A percentile compares a stretch with the other conserved stretches of the same genome.
Conservation (phyloP, 2,797 vertebrate species). For the Decapterus maruadsi region DNA sequence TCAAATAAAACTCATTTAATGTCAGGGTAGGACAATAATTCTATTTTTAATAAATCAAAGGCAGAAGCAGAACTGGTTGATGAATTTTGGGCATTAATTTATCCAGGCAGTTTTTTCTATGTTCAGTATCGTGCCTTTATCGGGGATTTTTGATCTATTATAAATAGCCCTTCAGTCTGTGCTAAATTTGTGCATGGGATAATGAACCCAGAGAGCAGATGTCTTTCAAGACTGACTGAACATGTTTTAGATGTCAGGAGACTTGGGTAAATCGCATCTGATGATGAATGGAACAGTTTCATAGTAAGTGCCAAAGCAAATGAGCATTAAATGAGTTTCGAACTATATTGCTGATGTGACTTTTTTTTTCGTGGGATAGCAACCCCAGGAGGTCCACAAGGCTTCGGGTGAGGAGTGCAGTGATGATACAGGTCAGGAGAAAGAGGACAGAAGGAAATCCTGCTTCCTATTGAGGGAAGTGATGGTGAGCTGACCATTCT, state of each 20-base stretch:
- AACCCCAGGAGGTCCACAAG: constrained; percentile 34
- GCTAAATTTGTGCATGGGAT: constrained; percentile 30
- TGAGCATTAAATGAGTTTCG: constrained; percentile 28
- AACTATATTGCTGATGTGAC: constrained; percentile 41
- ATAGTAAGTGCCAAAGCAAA: neutral
- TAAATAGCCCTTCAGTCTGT: constrained; percentile 34
- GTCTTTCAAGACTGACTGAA: constrained; percentile 17
- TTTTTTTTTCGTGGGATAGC: constrained; percentile 32
- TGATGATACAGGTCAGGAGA: constrained; percentile 54
- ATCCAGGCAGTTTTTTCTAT: neutral
- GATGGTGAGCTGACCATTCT: constrained; percentile 32
- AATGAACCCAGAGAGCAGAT: constrained; percentile 12
- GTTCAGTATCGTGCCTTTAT: neutral
- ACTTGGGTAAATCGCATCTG: constrained; percentile 9
- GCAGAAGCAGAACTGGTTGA: neutral
- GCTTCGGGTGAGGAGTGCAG: constrained; percentile 37
- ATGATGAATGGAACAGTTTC: neutral
- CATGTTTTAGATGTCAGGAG: neutral
- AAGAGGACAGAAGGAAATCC: constrained; percentile 81
- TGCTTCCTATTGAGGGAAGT: constrained; percentile 79
- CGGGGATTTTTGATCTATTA: constrained; percentile 13
- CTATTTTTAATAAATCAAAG: constrained; percentile 39
- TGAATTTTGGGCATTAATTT: neutral
- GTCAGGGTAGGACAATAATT: neutral
- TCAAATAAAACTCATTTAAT: neutral